These are phyloP conservation scores for Pantherophis vulpinus DNA, from an alignment of 2,797 vertebrate species.

Conservation along the genomic window DNA sequence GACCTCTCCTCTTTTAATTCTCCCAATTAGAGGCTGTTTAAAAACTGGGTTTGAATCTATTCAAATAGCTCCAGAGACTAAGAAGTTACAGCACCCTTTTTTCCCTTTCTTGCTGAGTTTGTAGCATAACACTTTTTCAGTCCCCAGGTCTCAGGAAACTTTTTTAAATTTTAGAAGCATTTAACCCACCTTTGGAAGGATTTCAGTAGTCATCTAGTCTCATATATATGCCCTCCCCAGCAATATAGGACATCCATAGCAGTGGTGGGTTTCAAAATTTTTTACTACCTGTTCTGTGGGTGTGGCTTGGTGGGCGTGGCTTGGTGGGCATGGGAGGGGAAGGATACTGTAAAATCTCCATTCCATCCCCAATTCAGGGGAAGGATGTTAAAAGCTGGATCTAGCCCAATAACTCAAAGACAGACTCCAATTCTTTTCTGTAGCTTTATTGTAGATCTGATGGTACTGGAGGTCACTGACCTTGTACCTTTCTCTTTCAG, in stretches of 20 bases:
- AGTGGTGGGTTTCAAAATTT: no score
- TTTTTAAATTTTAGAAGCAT: neutral
- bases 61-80: neutral
- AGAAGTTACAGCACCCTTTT: neutral
- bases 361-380: no score
- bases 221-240: neutral
- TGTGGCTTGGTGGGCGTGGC: no score
- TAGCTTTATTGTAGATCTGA: no score
- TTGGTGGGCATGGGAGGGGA: no score
- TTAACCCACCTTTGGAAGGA: neutral
- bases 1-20: neutral
- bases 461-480: no score
- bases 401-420: no score
- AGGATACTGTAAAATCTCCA: no score
- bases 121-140: neutral
- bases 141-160: neutral
- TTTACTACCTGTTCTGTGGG: no score
- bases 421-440: no score
- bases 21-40: neutral
- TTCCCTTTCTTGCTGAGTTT: neutral
- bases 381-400: no score
- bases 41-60: neutral
- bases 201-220: neutral
- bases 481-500: no score
- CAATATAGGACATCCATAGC: neutral